These are phyloP conservation scores for Drosophila siamana DNA, from an alignment of 2,888 invertebrate genomes.

Conservation along the genomic window DNA sequence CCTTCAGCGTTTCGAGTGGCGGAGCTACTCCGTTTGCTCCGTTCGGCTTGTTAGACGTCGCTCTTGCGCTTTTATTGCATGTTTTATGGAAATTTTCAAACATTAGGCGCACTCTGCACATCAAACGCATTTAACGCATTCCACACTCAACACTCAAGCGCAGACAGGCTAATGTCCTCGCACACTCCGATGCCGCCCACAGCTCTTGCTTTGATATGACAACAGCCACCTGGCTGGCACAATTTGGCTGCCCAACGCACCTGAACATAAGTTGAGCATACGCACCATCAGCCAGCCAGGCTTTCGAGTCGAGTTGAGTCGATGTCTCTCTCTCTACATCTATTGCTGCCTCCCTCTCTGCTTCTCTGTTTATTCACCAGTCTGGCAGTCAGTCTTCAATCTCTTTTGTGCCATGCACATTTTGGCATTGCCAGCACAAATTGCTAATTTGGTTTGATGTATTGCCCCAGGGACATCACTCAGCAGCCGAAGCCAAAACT, in stretches of 20 bases:
- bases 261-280: constrained; percentile 39
- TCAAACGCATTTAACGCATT: constrained; percentile 74
- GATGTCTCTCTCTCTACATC: neutral
- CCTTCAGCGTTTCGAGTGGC: neutral
- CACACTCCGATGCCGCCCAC: neutral
- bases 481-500: constrained; percentile 49
- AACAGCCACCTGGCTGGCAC: constrained; percentile 34
- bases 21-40: neutral
- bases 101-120: constrained; percentile 71
- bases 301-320: neutral
- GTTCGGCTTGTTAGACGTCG: constrained; percentile 25
- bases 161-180: constrained; percentile 14
- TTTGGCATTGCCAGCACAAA: constrained; percentile 57
- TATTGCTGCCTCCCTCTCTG: neutral
- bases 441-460: constrained; percentile 76
- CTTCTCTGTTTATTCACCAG: neutral
- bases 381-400: constrained; percentile 42
- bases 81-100: constrained; percentile 79
- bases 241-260: constrained; percentile 56
- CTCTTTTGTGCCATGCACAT: constrained; percentile 58
- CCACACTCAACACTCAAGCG: constrained; percentile 33
- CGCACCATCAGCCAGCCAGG: constrained; percentile 14
- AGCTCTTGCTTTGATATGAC: neutral
- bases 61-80: constrained; percentile 75
- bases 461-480: constrained; percentile 73